phyloP scores from a whole-genome alignment of 2,888 invertebrate genomes.

The Amblyjoppa proteus region DNA sequence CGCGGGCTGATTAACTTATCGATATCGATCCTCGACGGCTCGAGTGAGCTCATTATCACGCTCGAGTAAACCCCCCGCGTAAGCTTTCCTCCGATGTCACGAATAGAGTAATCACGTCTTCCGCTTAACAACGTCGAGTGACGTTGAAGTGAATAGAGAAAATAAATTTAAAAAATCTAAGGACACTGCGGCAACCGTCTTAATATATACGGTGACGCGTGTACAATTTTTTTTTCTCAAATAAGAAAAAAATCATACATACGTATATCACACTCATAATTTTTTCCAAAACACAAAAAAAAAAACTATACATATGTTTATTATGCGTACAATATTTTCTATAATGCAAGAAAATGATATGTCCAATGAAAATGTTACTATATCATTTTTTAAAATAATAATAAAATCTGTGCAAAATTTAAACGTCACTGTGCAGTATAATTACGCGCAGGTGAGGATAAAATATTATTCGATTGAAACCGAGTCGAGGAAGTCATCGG shows the following conservation, averaged over 20 bases:
- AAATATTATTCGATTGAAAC: constrained; percentile 22
- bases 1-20: constrained; percentile 47
- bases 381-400: background rate
- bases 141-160: background rate
- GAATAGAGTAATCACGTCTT: constrained; percentile 31
- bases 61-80: constrained; percentile 10
- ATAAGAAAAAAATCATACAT: background rate
- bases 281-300: too few species aligned
- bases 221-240: background rate
- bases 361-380: background rate
- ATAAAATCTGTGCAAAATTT: background rate
- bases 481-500: constrained; percentile 9
- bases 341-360: too few species aligned
- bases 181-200: background rate
- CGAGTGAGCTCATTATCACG: constrained; percentile 20
- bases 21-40: constrained; percentile 32
- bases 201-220: background rate
- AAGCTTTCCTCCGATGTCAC: constrained; percentile 12
- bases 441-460: background rate
- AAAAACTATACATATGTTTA: too few species aligned
- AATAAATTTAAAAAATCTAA: background rate
- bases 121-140: constrained; percentile 9
- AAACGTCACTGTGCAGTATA: background rate
- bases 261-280: too few species aligned
- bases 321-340: too few species aligned